phyloP scores from a whole-genome alignment of 2,113 vertebrate species.

The Albula glossodonta region DNA sequence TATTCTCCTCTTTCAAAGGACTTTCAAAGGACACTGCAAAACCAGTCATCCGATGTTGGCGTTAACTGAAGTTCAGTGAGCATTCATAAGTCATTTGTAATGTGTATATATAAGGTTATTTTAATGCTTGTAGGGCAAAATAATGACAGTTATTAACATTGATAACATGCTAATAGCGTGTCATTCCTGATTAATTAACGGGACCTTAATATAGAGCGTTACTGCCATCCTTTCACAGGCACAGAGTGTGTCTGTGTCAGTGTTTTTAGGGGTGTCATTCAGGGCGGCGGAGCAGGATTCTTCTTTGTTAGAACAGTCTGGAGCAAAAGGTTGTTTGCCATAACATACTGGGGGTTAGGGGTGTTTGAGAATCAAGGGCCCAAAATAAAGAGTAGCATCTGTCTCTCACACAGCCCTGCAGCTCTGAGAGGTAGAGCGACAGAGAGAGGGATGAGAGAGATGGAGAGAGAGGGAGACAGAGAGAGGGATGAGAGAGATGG shows the following conservation, averaged over 20 bases:
- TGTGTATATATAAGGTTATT: not conserved
- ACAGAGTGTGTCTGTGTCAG: slow-evolving; percentile 57
- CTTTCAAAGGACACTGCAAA: not conserved
- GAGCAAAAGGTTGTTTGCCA: slow-evolving; percentile 64
- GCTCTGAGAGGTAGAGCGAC: not conserved
- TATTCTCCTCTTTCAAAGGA: too few species aligned
- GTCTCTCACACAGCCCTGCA: not conserved
- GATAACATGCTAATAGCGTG: not conserved
- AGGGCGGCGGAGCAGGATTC: slow-evolving; percentile 59
- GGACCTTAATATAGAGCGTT: not conserved
- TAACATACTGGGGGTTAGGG: slow-evolving; percentile 55
- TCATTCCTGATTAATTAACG: not conserved
- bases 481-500: not conserved
- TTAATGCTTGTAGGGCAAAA: not conserved
- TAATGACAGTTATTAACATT: not conserved
- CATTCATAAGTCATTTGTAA: not conserved
- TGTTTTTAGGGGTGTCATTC: slow-evolving; percentile 66
- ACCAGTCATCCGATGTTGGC: not conserved
- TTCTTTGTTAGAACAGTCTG: slow-evolving; percentile 57
- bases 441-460: not conserved
- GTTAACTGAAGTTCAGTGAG: slow-evolving; percentile 1
- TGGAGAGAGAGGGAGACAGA: not conserved
- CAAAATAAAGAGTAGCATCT: slow-evolving; percentile 61
- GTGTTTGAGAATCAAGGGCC: slow-evolving; percentile 55
- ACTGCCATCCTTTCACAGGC: not conserved